Conservation (phyloP, 1,140 invertebrate species). For the Lepidurus couesii region DNA sequence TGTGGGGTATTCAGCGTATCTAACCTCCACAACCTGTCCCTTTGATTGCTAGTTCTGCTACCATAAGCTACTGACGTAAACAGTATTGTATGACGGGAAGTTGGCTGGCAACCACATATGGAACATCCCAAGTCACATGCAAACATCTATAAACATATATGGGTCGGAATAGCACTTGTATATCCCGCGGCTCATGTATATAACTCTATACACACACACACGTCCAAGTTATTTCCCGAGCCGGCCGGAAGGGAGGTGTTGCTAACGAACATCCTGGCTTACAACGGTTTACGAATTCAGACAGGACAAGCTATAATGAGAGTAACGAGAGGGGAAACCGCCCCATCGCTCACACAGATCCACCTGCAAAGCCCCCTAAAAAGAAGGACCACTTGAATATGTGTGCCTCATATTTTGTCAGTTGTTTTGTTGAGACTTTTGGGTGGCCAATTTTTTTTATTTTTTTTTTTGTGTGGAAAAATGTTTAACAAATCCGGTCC, state of each 20-base stretch:
- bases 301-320: constrained; percentile 14
- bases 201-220: too few species aligned
- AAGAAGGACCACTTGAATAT: constrained; percentile 11
- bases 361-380: not conserved
- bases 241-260: constrained; percentile 20
- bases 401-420: not conserved
- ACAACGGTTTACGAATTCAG: constrained; percentile 7
- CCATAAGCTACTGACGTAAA: constrained; percentile 3
- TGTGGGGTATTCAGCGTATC: not conserved
- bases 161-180: too few species aligned
- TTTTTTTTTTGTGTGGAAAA: not conserved
- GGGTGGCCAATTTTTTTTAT: not conserved
- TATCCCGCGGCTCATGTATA: too few species aligned
- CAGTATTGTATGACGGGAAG: constrained; percentile 6
- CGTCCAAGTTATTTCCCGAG: not conserved
- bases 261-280: constrained; percentile 9
- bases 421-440: not conserved
- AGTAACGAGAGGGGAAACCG: constrained; percentile 18
- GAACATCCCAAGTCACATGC: not conserved
- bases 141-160: too few species aligned
- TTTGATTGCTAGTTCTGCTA: constrained; percentile 7
- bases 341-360: constrained; percentile 20
- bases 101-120: not conserved
- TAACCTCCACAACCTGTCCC: constrained; percentile 15
- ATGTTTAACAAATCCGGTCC: not conserved